Conservation (phyloP, 2,888 invertebrate genomes). For the Taenaris catops region DNA sequence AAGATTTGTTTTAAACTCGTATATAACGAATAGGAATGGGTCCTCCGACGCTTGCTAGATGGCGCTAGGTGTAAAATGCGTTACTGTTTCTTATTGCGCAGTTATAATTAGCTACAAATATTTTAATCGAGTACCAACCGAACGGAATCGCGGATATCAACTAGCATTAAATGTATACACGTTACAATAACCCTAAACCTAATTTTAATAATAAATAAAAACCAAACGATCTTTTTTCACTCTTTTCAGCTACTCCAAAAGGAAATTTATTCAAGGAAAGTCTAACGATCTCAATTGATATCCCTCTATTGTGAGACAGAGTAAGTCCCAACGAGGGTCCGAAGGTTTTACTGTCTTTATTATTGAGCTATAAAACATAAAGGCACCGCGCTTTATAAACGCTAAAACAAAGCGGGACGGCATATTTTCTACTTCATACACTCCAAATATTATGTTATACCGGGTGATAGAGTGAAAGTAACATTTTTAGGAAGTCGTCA, state of each 20-base stretch:
- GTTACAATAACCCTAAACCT: no score
- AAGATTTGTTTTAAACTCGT: no score
- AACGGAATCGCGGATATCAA: no score
- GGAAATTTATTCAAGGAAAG: conserved; percentile 41
- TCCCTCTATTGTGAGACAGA: conserved; percentile 57
- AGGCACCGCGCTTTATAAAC: conserved; percentile 58
- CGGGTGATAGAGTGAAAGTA: conserved; percentile 13
- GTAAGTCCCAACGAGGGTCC: conserved; percentile 50
- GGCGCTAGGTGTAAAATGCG: no score
- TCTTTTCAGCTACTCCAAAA: neutral
- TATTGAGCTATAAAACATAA: conserved; percentile 72
- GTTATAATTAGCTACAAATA: no score
- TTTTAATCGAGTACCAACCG: no score
- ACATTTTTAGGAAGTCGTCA: no score
- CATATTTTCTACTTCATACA: conserved; percentile 59
- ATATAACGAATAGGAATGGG: no score
- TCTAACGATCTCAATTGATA: conserved; percentile 44
- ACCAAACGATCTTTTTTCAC: neutral
- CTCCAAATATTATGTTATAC: conserved; percentile 28
- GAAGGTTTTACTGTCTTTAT: conserved; percentile 59
- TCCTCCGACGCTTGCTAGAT: no score
- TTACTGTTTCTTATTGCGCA: no score
- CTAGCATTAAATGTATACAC: no score
- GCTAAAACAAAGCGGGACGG: conserved; percentile 59
- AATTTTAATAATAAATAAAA: no score